A percentile compares a stretch with the other conserved stretches of the same genome.
phyloP scores from a whole-genome alignment of 2,797 vertebrate species.

The Neostethus bicornis region DNA sequence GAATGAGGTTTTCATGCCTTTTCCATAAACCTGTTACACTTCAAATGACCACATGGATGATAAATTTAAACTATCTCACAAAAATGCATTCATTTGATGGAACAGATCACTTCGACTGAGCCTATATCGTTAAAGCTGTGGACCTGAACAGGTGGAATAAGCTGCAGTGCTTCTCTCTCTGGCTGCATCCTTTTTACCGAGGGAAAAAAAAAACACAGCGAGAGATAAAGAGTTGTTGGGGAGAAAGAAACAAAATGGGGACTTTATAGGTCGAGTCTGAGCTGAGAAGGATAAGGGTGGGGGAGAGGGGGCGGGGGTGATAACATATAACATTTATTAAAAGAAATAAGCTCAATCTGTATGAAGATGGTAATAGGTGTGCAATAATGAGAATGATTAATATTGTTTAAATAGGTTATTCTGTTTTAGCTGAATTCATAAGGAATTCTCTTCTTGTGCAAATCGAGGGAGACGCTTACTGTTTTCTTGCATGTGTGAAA shows the following conservation, averaged over 20 bases:
- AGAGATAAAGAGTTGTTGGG: slow-evolving; percentile 47
- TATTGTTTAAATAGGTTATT: slow-evolving; percentile 22
- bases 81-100: slow-evolving; percentile 25
- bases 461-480: slow-evolving; percentile 9
- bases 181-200: slow-evolving; percentile 37
- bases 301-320: too few relatives aligned
- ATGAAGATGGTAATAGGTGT: slow-evolving; percentile 21
- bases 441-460: slow-evolving; percentile 25
- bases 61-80: slow-evolving; percentile 1
- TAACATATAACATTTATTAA: slow-evolving; percentile 38
- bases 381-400: slow-evolving; percentile 39
- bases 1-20: not conserved
- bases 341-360: slow-evolving; percentile 46
- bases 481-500: slow-evolving; percentile 1
- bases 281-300: slow-evolving; percentile 39
- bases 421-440: slow-evolving; percentile 22
- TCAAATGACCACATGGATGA: slow-evolving; percentile 24
- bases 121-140: slow-evolving; percentile 29
- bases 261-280: slow-evolving; percentile 40
- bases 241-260: slow-evolving; percentile 40
- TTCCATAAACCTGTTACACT: slow-evolving; percentile 20
- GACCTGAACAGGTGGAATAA: slow-evolving; percentile 36
- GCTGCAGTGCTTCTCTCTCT: slow-evolving; percentile 42
- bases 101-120: slow-evolving; percentile 15
- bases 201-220: slow-evolving; percentile 41